A percentile compares a stretch with the other conserved stretches of the same genome.
These are phyloP conservation scores for Oligia fasciuncula DNA, from an alignment of 2,888 invertebrate genomes.

Conservation along the genomic window DNA sequence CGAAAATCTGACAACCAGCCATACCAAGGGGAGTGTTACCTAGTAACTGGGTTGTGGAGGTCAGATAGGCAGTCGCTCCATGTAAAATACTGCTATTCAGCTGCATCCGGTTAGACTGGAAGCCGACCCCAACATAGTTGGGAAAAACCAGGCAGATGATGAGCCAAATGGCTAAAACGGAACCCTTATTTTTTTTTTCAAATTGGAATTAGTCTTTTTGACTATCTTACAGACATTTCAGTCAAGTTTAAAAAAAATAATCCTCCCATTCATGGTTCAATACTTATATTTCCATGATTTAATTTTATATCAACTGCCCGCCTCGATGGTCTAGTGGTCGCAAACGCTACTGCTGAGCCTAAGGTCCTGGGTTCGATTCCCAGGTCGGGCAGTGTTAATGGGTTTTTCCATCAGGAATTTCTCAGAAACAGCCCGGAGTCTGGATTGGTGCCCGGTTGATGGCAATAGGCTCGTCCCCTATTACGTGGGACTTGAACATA, in stretches of 20 bases:
- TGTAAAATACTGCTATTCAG: neutral
- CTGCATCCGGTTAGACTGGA: neutral
- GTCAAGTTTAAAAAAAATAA: constrained; percentile 65
- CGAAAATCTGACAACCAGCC: neutral
- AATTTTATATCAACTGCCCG: neutral
- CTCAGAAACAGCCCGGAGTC: neutral
- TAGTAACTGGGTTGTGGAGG: neutral
- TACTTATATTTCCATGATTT: constrained; percentile 44
- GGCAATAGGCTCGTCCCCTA: neutral
- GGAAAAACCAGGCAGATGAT: neutral
- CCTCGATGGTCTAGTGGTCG: neutral
- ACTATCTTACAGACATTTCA: constrained; percentile 89
- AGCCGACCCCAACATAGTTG: neutral
- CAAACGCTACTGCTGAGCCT: neutral
- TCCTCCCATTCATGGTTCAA: constrained; percentile 87
- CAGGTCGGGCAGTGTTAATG: neutral
- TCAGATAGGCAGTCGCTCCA: neutral
- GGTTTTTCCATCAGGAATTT: neutral
- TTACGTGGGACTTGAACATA: neutral
- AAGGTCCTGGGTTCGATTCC: neutral
- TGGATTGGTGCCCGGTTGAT: neutral
- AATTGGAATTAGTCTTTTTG: constrained; percentile 48
- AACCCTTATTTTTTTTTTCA: constrained; percentile 5
- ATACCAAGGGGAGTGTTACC: neutral
- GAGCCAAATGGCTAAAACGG: constrained; percentile 6